phyloP scores from a whole-genome alignment of 1,140 invertebrate genomes.

The Heterodera schachtii region DNA sequence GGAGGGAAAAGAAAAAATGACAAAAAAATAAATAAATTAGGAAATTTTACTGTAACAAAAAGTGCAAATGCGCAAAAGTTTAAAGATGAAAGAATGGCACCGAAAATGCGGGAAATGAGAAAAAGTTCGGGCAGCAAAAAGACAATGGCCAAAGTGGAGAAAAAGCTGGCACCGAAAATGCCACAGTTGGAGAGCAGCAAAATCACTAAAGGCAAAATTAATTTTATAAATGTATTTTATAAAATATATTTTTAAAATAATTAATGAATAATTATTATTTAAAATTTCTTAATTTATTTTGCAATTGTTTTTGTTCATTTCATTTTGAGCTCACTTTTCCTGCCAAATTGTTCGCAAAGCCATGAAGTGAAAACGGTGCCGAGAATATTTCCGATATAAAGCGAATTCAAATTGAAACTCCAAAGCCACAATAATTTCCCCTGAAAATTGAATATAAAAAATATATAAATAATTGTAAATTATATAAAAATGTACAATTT shows the following conservation, averaged over 20 bases:
- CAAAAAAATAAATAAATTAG: neutral
- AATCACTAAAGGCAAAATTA: constrained; percentile 33
- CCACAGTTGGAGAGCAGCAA: constrained; percentile 42
- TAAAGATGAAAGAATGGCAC: constrained; percentile 33
- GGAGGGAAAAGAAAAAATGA: constrained; percentile 35
- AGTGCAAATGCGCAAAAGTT: constrained; percentile 48
- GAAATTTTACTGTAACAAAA: constrained; percentile 13
- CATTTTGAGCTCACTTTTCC: constrained; percentile 1
- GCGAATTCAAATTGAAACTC: constrained; percentile 48
- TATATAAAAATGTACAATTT: neutral
- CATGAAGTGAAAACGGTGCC: constrained; percentile 49
- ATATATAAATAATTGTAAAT: too few relatives aligned
- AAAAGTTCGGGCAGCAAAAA: constrained; percentile 46
- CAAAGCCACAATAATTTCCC: constrained; percentile 52
- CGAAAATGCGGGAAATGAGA: constrained; percentile 47
- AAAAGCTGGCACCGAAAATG: constrained; percentile 18
- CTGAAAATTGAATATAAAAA: constrained; percentile 15
- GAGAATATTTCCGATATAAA: constrained; percentile 45
- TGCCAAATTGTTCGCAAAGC: constrained; percentile 40
- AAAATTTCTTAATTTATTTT: too few relatives aligned
- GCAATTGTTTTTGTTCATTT: too few relatives aligned
- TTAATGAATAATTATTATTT: too few relatives aligned
- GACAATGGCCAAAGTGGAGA: constrained; percentile 27
- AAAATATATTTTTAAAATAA: constrained; percentile 4
- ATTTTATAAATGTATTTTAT: neutral